Evolutionary conservation across 2,113 vertebrate genomes (phyloP), one percentile per base, ranked within the genome.

Genomic region (Phaetusa simplex): DNA sequence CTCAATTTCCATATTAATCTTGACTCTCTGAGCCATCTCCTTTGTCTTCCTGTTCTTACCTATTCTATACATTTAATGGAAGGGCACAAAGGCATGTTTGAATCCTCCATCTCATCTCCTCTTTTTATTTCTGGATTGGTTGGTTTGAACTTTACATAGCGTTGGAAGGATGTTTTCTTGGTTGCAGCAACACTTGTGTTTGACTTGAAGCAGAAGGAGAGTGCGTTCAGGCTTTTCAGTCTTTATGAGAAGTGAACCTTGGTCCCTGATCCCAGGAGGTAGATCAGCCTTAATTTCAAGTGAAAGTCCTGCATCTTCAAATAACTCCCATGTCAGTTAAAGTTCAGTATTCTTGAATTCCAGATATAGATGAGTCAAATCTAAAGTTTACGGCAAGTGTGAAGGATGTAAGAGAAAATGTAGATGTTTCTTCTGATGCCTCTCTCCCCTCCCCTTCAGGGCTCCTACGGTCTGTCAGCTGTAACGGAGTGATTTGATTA

Each of bases 401-500:
- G 65, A 97, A 94, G 58, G 69, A 65, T 72, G 49, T 43, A 83
- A 69, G 49, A 85, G 77, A 83, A 92, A 94, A 93, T 65, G 81
- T 71, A 86, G 85, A 82, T 91, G 78, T 78, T 93, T 80, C 61
- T 90, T 42, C 61, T 74, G 93, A 73, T 9, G 30, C 92, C 1
- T 4, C 67, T 86, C 80, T 86, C 59, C 59, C 71, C 90, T 96
- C 84, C 47, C 80, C 95, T 92, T 87, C 94, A 91, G 96, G 97
- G 95, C 95, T 96, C 78, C 83, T 76, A 50, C 84, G 86, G 62
- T 81, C 96, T 96, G 96, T 96, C 97, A 94, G 91, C 95, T 97
- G 65, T 93, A 97, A 93, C 20, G 0, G 94, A 97, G 92, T 92
- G 88, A 97, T 97, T 97, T 97, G 96, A 97, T 97, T 97, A 94